A percentile compares a stretch with the other conserved stretches of the same genome.
Conservation (phyloP, 2,888 invertebrate genomes). For the Trissonchulus latispiculum region DNA sequence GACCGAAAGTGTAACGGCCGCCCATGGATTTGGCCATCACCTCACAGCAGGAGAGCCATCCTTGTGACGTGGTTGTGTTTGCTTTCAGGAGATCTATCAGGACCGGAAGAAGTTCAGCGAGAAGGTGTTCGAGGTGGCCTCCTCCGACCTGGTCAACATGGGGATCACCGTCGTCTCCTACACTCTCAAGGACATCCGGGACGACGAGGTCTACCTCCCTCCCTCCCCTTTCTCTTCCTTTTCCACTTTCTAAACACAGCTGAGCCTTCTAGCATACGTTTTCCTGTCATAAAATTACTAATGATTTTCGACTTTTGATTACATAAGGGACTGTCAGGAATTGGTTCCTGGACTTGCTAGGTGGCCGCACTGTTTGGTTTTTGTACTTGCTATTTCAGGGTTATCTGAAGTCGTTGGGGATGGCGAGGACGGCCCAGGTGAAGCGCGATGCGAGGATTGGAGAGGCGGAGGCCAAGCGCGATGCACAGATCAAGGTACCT, state of each 20-base stretch:
- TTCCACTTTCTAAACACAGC: too few relatives aligned
- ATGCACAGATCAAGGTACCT: constrained; percentile 74
- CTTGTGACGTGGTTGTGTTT: too few relatives aligned
- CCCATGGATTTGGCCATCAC: too few relatives aligned
- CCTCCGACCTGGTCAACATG: constrained; percentile 88
- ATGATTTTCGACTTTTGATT: too few relatives aligned
- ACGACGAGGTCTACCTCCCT: constrained; percentile 96
- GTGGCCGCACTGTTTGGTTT: too few relatives aligned
- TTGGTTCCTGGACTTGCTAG: too few relatives aligned
- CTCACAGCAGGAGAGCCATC: too few relatives aligned
- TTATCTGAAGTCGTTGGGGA: constrained; percentile 82
- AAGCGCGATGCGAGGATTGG: constrained; percentile 92
- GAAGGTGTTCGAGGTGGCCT: constrained; percentile 79
- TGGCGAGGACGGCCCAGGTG: constrained; percentile 87
- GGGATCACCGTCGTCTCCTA: constrained; percentile 90
- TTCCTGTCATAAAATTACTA: too few relatives aligned
- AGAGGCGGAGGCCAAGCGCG: constrained; percentile 80
- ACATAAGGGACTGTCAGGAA: too few relatives aligned
- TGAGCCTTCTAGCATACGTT: too few relatives aligned
- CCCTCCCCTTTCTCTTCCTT: too few relatives aligned
- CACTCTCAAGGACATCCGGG: constrained; percentile 82
- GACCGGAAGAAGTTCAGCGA: constrained; percentile 91
- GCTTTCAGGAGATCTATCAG: constrained; percentile 70
- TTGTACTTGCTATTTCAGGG: constrained; percentile 56
- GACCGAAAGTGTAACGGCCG: too few relatives aligned